Percentiles rank a stretch among this genome's conserved stretches.
Conservation (phyloP, 2,888 invertebrate species). For the Orchesella flavescens region DNA sequence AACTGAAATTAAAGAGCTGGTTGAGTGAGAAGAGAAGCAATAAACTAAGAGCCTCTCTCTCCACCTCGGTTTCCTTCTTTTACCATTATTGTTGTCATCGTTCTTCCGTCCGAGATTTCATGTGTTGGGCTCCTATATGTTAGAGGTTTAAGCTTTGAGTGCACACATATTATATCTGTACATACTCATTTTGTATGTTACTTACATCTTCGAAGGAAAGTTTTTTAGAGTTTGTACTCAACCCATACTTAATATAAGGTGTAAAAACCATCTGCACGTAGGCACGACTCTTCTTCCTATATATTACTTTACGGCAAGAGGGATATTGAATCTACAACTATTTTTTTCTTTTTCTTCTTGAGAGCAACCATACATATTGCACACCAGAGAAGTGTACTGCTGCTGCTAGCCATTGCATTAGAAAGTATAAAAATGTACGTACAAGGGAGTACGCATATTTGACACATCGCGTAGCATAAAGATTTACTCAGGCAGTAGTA, state of each 20-base stretch:
- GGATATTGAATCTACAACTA: not conserved
- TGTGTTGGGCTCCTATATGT: not conserved
- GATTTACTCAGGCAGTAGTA: not conserved
- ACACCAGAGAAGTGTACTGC: too few species aligned
- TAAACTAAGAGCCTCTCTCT: too few species aligned
- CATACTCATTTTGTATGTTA: not conserved
- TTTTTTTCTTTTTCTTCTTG: not conserved
- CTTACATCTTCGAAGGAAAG: not conserved
- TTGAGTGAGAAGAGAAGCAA: not conserved
- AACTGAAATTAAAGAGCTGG: not conserved
- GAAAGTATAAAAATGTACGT: not conserved
- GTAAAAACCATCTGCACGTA: too few species aligned
- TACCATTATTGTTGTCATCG: slow-evolving; percentile 1
- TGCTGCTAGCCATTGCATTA: not conserved
- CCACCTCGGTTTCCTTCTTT: not conserved
- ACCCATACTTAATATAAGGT: not conserved
- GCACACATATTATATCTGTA: too few species aligned
- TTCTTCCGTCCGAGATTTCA: slow-evolving; percentile 38
- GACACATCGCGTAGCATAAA: slow-evolving; percentile 1
- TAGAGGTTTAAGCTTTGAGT: not conserved
- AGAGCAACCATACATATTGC: not conserved
- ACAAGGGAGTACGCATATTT: not conserved
- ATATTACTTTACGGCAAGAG: not conserved
- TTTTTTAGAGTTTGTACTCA: not conserved
- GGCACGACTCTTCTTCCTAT: not conserved